A percentile compares a stretch with the other conserved stretches of the same genome.
Evolutionary conservation across 2,113 vertebrate genomes (phyloP).

Genomic region (Callaeas wilsoni): DNA sequence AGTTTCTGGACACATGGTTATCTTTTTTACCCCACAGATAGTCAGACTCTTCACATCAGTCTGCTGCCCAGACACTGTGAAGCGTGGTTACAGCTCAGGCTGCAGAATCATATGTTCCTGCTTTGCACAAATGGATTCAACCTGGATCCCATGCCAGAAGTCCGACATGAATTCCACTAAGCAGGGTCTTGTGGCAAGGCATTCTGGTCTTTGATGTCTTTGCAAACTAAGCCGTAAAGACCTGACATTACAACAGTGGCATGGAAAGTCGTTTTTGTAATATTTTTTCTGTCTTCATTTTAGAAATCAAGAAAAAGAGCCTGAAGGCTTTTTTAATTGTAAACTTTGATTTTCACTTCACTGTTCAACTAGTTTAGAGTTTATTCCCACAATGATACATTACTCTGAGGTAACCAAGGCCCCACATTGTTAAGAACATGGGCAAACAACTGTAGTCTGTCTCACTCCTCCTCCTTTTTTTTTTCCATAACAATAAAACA

Average conservation of each 20-base stretch:
- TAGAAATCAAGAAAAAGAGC: background rate
- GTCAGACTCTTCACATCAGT: background rate
- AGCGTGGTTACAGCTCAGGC: accelerated
- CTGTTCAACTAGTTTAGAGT: background rate
- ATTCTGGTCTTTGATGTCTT: background rate
- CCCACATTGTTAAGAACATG: background rate
- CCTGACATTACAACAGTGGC: background rate
- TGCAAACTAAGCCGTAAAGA: background rate
- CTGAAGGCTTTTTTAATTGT: background rate
- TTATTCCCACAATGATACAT: background rate
- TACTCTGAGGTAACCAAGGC: background rate
- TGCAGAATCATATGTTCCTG: background rate
- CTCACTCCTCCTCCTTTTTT: background rate
- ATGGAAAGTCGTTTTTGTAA: accelerated
- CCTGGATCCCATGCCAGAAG: background rate
- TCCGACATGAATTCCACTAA: background rate
- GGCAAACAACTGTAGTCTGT: background rate
- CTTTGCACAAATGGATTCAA: background rate
- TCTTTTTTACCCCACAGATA: no score
- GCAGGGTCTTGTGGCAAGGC: background rate
- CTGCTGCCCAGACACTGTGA: background rate
- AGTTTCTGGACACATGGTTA: background rate
- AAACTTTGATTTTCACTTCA: background rate
- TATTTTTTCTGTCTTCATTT: background rate
- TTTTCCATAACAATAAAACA: background rate